Percentiles rank a stretch among this genome's conserved stretches.
These are phyloP conservation scores for Aphaenogaster floridana DNA, from an alignment of 1,140 invertebrate species.

Conservation along the genomic window DNA sequence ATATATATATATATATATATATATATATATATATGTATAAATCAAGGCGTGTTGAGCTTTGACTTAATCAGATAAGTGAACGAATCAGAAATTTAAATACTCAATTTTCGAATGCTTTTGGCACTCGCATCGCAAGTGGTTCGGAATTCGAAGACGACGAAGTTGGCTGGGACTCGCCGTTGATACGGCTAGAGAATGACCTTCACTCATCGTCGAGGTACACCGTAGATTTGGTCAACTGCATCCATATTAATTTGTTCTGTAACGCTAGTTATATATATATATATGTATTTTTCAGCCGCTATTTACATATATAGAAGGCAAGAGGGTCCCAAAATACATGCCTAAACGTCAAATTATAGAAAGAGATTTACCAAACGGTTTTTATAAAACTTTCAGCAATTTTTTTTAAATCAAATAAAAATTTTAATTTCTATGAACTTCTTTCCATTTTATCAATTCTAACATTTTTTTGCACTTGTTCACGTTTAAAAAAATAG, in stretches of 20 bases:
- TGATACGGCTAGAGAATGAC: constrained; percentile 87
- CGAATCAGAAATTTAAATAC: constrained; percentile 78
- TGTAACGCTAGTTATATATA: neutral
- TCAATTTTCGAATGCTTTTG: constrained; percentile 84
- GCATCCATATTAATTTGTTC: constrained; percentile 1
- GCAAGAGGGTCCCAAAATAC: neutral
- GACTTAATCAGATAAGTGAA: neutral
- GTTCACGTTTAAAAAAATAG: neutral
- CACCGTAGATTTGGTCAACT: constrained; percentile 24
- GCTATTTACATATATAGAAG: neutral
- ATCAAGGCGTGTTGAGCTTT: neutral
- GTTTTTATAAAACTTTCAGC: neutral
- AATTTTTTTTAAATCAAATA: neutral
- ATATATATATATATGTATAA: neutral
- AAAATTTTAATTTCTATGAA: neutral
- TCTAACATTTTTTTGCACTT: neutral
- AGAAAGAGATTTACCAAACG: constrained; percentile 8
- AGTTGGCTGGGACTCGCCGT: constrained; percentile 87
- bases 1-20: constrained; percentile 10
- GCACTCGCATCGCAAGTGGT: constrained; percentile 86
- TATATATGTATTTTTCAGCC: neutral
- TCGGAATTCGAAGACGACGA: constrained; percentile 87
- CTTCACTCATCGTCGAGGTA: constrained; percentile 86
- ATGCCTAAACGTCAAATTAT: neutral
- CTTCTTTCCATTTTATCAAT: neutral